phyloP scores from a whole-genome alignment of 2,888 invertebrate species.

The Heliconius ismenius region DNA sequence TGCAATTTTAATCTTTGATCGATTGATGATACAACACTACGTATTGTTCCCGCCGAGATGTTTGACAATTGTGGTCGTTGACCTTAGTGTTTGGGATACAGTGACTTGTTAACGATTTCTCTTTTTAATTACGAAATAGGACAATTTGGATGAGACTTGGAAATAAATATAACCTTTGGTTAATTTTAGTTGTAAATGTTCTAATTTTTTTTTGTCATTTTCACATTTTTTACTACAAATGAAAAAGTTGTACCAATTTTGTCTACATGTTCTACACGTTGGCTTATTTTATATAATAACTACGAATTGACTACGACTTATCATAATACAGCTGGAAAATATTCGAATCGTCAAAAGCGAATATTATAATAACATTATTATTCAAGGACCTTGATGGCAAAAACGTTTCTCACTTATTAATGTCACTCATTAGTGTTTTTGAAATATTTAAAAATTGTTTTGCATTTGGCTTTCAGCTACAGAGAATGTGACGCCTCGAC shows the following conservation, averaged over 20 bases:
- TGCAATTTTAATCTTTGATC: slow-evolving; percentile 47
- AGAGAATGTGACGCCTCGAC: slow-evolving; percentile 9
- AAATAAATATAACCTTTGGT: slow-evolving; percentile 2
- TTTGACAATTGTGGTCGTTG: slow-evolving; percentile 1
- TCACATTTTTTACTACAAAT: background rate
- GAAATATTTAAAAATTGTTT: slow-evolving; percentile 13
- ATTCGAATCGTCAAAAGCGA: background rate
- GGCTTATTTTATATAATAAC: background rate
- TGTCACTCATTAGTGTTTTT: slow-evolving; percentile 3
- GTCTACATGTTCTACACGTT: background rate
- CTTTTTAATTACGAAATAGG: background rate
- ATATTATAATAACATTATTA: background rate
- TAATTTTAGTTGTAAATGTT: background rate
- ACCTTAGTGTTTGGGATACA: slow-evolving; percentile 1
- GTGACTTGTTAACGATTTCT: background rate
- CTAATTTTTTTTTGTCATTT: background rate
- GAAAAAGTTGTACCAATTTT: background rate
- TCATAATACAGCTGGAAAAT: background rate
- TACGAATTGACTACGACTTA: background rate
- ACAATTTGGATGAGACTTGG: background rate
- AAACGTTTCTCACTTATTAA: background rate
- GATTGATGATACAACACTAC: slow-evolving; percentile 44
- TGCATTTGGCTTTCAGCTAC: slow-evolving; percentile 5
- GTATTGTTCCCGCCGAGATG: background rate
- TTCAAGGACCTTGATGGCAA: background rate